Conservation (phyloP, 53 echinoderm and acorn worm genomes). For the Astropecten irregularis region DNA sequence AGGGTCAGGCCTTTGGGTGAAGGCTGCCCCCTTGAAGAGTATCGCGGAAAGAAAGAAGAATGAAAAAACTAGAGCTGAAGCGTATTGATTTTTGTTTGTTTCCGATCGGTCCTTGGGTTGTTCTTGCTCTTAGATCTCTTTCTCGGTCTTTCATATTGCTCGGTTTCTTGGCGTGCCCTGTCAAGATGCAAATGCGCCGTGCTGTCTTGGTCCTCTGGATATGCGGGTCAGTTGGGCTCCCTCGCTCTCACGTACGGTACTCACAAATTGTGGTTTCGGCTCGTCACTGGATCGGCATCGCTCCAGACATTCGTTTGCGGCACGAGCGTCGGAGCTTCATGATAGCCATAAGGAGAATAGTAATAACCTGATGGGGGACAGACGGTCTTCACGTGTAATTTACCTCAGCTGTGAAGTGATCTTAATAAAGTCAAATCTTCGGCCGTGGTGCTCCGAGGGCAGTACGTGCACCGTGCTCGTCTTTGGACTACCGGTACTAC, state of each 20-base stretch:
- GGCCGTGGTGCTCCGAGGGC: too few species aligned
- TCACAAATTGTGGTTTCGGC: too few species aligned
- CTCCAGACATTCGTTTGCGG: too few species aligned
- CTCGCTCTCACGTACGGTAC: too few species aligned
- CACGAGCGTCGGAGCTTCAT: too few species aligned
- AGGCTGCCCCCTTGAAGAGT: background rate
- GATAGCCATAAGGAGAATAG: background rate
- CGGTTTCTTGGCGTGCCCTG: background rate
- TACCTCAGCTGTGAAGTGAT: background rate
- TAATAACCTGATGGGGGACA: background rate
- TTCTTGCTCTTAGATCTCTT: background rate
- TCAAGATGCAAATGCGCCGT: background rate
- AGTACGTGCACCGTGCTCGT: too few species aligned
- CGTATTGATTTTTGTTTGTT: background rate
- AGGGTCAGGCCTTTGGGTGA: too few species aligned
- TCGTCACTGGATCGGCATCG: too few species aligned
- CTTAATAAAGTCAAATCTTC: too few species aligned
- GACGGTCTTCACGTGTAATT: background rate
- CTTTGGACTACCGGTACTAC: too few species aligned
- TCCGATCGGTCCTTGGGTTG: background rate
- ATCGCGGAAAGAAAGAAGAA: too few species aligned
- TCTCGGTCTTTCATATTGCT: too few species aligned
- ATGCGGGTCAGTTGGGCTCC: background rate
- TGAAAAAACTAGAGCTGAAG: background rate
- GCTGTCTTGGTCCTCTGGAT: background rate